Percentiles rank a stretch among this genome's conserved stretches.
Evolutionary conservation across 2,797 vertebrate genomes (phyloP).

Genomic region (Coregonus suidteri): DNA sequence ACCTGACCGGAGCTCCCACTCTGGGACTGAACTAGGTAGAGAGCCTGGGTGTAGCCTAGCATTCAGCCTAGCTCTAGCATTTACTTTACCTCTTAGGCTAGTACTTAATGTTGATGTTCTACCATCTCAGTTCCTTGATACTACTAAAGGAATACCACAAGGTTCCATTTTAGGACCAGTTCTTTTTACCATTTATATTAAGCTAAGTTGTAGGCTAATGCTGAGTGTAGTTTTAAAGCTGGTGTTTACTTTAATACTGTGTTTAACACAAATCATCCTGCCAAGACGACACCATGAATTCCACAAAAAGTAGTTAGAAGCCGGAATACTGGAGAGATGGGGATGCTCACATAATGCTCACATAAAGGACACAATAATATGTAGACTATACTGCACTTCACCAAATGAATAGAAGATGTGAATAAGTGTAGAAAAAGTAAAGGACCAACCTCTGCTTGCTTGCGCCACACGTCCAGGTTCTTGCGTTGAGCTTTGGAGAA

Average conservation of each 20-base stretch:
- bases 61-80: background rate
- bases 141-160: background rate
- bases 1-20: constrained; percentile 27
- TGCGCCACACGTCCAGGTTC: constrained; percentile 99
- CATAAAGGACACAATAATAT: constrained; percentile 33
- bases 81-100: background rate
- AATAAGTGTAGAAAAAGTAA: constrained; percentile 28
- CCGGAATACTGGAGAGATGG: constrained; percentile 14
- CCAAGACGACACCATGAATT: constrained; percentile 21
- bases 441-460: constrained; percentile 96
- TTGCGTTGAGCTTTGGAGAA: constrained; percentile 99
- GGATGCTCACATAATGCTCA: constrained; percentile 20
- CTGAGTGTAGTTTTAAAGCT: background rate
- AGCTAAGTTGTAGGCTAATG: background rate
- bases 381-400: constrained; percentile 3
- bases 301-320: constrained; percentile 19
- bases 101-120: background rate
- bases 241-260: background rate
- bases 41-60: constrained; percentile 32
- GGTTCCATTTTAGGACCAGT: background rate
- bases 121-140: background rate
- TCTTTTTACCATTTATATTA: no score
- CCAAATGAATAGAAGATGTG: background rate
- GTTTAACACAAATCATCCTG: constrained; percentile 2
- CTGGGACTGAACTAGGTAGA: constrained; percentile 26